Conservation (phyloP, 2,113 vertebrate genomes). For the Spermophilus dauricus region DNA sequence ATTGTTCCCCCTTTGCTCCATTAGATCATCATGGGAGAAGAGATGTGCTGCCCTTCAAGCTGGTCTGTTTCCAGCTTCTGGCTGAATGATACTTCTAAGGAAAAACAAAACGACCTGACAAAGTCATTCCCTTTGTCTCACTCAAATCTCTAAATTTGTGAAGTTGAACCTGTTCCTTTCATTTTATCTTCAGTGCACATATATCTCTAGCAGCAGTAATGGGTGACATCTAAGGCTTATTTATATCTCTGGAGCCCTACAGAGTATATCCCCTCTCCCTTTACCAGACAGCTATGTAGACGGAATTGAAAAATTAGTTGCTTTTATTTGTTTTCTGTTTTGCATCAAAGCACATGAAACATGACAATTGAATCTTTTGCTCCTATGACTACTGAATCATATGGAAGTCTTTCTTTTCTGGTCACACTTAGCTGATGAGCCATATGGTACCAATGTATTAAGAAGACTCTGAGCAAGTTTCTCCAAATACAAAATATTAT, state of each 20-base stretch:
- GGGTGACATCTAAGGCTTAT: neutral
- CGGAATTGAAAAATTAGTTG: neutral
- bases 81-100: neutral
- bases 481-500: slow-evolving; percentile 83
- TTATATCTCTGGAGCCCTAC: neutral
- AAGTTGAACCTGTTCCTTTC: neutral
- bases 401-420: slow-evolving; percentile 26
- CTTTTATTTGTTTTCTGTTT: slow-evolving; percentile 46
- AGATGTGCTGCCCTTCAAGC: neutral
- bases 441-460: slow-evolving; percentile 82
- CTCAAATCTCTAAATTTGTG: neutral
- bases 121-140: neutral
- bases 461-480: slow-evolving; percentile 81
- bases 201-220: neutral
- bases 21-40: rapidly evolving
- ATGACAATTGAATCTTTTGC: neutral
- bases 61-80: neutral
- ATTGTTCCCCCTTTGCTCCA: rapidly evolving
- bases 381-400: neutral
- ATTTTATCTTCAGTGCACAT: neutral
- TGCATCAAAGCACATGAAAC: neutral
- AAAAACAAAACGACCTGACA: neutral
- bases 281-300: neutral
- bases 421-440: slow-evolving; percentile 64
- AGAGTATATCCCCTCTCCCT: neutral